These are phyloP conservation scores for Hypsopygia costalis DNA, from an alignment of 2,888 invertebrate species.

Conservation along the genomic window DNA sequence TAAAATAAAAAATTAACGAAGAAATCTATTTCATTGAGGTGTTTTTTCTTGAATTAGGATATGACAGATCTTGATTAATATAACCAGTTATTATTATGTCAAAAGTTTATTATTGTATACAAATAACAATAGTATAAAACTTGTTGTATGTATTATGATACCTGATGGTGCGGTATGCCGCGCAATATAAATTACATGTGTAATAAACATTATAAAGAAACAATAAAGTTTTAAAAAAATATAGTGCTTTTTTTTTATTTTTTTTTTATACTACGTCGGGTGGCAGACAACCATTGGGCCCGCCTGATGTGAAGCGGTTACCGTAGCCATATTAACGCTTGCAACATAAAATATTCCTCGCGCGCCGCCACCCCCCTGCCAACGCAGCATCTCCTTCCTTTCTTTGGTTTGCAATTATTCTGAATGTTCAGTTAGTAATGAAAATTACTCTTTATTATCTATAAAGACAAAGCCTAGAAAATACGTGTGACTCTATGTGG, in stretches of 20 bases:
- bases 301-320: too few relatives aligned
- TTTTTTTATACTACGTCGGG: constrained; percentile 24
- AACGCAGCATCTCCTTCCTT: too few relatives aligned
- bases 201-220: constrained; percentile 78
- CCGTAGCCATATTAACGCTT: too few relatives aligned
- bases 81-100: constrained; percentile 77
- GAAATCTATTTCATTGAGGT: constrained; percentile 33
- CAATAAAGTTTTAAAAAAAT: constrained; percentile 76
- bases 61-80: constrained; percentile 63
- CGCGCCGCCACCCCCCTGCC: too few relatives aligned
- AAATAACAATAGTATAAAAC: constrained; percentile 73
- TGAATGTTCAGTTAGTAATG: too few relatives aligned
- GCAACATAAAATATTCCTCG: too few relatives aligned
- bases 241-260: too few relatives aligned
- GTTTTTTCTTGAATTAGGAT: constrained; percentile 56
- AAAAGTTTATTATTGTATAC: constrained; percentile 78
- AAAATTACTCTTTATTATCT: too few relatives aligned
- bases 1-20: constrained; percentile 33
- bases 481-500: too few relatives aligned
- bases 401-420: too few relatives aligned
- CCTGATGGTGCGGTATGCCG: constrained; percentile 50
- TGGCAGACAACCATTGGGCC: too few relatives aligned
- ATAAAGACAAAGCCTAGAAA: too few relatives aligned
- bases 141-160: constrained; percentile 75
- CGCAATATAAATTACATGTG: constrained; percentile 70